phyloP scores from a whole-genome alignment of 1,140 invertebrate species.

The Lysiphlebus fabarum region DNA sequence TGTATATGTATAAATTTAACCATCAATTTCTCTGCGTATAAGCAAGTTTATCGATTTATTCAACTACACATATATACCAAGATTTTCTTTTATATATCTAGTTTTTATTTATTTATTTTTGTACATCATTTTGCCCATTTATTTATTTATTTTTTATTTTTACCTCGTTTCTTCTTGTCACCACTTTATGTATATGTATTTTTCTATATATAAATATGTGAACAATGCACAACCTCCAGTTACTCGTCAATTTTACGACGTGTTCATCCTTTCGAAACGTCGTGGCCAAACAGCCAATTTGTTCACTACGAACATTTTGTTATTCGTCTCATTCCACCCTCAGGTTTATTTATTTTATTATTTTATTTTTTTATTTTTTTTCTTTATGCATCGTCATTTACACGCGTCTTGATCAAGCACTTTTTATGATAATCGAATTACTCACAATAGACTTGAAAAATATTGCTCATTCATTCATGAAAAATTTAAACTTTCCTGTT shows the following conservation, averaged over 20 bases:
- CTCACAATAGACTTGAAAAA: constrained; percentile 13
- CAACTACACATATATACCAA: no score
- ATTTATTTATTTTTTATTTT: not conserved
- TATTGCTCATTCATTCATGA: no score
- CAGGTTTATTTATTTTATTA: not conserved
- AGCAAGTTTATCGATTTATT: no score
- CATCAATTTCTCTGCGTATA: no score
- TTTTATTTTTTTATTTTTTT: not conserved
- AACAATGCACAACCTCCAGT: constrained; percentile 8
- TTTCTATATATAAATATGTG: no score
- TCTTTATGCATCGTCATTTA: not conserved
- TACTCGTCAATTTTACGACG: constrained; percentile 25
- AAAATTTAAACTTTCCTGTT: no score
- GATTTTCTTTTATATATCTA: no score
- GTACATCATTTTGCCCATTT: no score
- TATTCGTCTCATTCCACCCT: not conserved
- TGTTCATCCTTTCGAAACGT: constrained; percentile 24
- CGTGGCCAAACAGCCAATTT: constrained; percentile 28
- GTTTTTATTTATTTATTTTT: no score
- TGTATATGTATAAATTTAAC: no score
- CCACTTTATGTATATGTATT: no score
- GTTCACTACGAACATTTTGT: constrained; percentile 21
- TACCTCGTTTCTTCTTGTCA: not conserved
- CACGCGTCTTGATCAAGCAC: constrained; percentile 12
- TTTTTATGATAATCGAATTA: constrained; percentile 26